Base-by-base conservation (phyloP, 2,113 vertebrate genomes). In the Dipodomys ordii region DNA sequence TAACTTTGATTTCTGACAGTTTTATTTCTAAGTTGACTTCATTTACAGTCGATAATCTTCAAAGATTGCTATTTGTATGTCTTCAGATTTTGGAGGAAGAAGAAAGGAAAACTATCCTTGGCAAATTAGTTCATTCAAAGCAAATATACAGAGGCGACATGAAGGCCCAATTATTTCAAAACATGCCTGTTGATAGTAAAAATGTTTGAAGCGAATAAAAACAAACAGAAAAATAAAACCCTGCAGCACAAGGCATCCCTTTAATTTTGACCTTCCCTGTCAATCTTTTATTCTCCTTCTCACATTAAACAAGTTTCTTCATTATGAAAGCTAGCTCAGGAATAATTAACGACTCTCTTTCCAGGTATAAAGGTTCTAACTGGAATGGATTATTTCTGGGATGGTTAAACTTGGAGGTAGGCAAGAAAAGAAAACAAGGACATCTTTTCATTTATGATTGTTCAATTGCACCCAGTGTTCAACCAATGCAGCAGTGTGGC, bases 311-410 rank as follows among this genome's bases (percentile, higher is more conserved):
- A 82, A 82, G 49, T 76, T 71, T 25, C 64, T 96, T 96, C 86
- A 93, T 88, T 76, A 87, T 19, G 90, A 44, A 80, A 85, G 74
- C 86, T 60, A 88, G 87, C 97, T 93, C 79, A 72, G 92, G 83
- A 95, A 87, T 89, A 94, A 96, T 87, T 92, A 91, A 69, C n/a
- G 90, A 92, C 32, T 19, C 27, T 80, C 28, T 86, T 83, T 94
- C 78, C 82, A 73, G 93, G 12, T 49, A 49, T 9, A 49, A 49
- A 11, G 82, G 32, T 81, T 83, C 80, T 67, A 53, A 69, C 53
- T 15, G 19, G 32, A 83, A 64, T 20, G 35, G 27, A 85, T 77
- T 60, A 49, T 89, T 93, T 93, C 89, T 62, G 44, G 64, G 68
- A 84, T 69, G 73, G 76, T 60, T 94, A 88, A 92, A 76, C 80